Evolutionary conservation across 2,113 vertebrate species (phyloP), one percentile per base, ranked within the genome.

Genomic region (Eubucco bourcierii): DNA sequence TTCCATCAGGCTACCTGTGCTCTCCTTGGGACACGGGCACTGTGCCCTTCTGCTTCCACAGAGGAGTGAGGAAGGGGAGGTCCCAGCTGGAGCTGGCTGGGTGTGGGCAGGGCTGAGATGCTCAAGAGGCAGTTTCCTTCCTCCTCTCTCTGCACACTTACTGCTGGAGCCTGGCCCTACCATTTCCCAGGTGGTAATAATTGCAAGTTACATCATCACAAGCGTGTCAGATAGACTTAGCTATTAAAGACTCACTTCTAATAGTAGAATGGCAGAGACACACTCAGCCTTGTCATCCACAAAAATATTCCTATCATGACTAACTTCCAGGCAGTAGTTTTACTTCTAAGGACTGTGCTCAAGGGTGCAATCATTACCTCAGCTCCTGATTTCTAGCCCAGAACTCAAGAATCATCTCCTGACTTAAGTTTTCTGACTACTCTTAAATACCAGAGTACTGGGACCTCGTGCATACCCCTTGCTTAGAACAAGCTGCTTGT

Each of bases 291-390:
- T 79, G 76, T 82, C 78, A 87, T 18, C 33, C 61, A 29, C 60
- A 80, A 64, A 79, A 94, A 74, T 90, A 93, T 18, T 89, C 84
- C 56, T 60, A 33, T 52, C 58, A 29, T 92, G 87, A 94, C 89
- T 92, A 94, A 87, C 60, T 39, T 23, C 29, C 20, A 83, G 27
- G 28, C 25, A 70, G 0, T 52, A 75, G 37, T 74, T 90, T 75
- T 50, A 72, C 37, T 85, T 74, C 87, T 73, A 47, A 77, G 46
- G n/a, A 50, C 53, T 29, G 10, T 31, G 24, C 17, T 53, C 3
- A 52, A 3, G 37, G 29, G 20, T 58, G 20, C 12, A 93, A 17
- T 27, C 58, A 31, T 66, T 31, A 44, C 15, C 21, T 11, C 11
- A 74, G 28, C 56, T 41, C 66, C 18, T 17, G 15, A 63, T 37